phyloP scores from a whole-genome alignment of 2,797 vertebrate genomes.

The Tokudaia tokunoshimensis region DNA sequence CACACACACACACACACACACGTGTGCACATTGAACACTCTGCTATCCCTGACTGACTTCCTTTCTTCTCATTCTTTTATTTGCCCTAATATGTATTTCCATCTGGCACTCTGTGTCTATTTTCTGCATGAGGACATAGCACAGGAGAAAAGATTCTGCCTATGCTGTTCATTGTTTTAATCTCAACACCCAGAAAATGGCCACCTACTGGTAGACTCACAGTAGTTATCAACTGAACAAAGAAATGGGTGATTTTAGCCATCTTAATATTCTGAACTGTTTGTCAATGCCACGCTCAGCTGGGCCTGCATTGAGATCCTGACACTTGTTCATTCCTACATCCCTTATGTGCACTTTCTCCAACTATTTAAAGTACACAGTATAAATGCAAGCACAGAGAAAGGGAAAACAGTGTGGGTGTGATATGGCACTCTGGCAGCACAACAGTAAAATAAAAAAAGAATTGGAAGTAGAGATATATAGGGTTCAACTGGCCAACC shows the following conservation, averaged over 20 bases:
- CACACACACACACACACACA: too few relatives aligned
- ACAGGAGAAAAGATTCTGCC: too few relatives aligned
- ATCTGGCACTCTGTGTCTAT: background rate
- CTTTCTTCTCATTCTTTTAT: background rate
- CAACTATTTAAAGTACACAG: background rate
- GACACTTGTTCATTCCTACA: background rate
- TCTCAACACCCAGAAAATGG: background rate
- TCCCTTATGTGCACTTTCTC: background rate
- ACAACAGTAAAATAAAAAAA: background rate
- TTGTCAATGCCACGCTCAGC: background rate
- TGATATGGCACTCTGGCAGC: background rate
- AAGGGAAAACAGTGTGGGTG: background rate
- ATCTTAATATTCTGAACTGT: background rate
- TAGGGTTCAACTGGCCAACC: background rate
- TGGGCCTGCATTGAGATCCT: background rate
- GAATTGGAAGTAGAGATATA: constrained; percentile 1
- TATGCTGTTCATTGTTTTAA: background rate
- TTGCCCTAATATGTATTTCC: background rate
- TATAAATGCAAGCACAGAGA: background rate
- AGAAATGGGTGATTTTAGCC: background rate
- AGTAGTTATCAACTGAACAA: background rate
- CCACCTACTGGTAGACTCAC: background rate
- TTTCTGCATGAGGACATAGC: background rate
- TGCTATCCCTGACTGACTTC: background rate
- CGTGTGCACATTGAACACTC: background rate